Conservation (phyloP, 64 coral and sea anemone species). For the Stylophora pistillata region DNA sequence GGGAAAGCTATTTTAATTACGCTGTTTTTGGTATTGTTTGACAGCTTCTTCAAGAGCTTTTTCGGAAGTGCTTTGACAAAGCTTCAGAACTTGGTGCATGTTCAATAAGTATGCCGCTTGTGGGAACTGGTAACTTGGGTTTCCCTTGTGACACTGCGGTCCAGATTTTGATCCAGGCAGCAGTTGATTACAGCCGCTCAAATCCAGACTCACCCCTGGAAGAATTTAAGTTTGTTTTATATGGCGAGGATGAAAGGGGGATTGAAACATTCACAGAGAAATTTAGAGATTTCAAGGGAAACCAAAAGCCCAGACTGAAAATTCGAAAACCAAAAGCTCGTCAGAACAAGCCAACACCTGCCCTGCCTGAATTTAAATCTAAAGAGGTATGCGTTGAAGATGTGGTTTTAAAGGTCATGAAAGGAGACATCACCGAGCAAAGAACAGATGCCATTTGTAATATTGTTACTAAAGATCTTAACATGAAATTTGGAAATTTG, state of each 20-base stretch:
- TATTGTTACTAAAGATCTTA: constrained; percentile 8
- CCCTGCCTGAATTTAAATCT: not conserved
- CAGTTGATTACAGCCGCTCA: constrained; percentile 10
- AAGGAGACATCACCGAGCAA: constrained; percentile 12
- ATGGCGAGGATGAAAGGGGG: not conserved
- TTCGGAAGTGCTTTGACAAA: constrained; percentile 36
- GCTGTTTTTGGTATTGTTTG: not conserved
- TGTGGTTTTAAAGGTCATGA: not conserved
- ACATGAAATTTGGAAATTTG: constrained; percentile 24
- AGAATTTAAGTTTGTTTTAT: constrained; percentile 19
- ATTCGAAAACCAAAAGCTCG: not conserved
- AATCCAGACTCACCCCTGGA: constrained; percentile 27
- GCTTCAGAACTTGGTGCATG: constrained; percentile 18
- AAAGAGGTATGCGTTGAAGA: not conserved
- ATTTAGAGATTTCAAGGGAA: constrained; percentile 10
- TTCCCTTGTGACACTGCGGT: constrained; percentile 7
- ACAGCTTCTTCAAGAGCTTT: constrained; percentile 11
- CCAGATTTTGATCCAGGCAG: constrained; percentile 8
- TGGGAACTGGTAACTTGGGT: constrained; percentile 22
- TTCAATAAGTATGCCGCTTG: constrained; percentile 4
- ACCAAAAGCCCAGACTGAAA: not conserved
- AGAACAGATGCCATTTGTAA: not conserved
- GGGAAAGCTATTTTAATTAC: not conserved
- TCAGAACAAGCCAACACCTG: not conserved
- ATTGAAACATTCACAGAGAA: not conserved